Base-by-base conservation (phyloP, 2,113 vertebrate genomes). In the Hylia prasina region DNA sequence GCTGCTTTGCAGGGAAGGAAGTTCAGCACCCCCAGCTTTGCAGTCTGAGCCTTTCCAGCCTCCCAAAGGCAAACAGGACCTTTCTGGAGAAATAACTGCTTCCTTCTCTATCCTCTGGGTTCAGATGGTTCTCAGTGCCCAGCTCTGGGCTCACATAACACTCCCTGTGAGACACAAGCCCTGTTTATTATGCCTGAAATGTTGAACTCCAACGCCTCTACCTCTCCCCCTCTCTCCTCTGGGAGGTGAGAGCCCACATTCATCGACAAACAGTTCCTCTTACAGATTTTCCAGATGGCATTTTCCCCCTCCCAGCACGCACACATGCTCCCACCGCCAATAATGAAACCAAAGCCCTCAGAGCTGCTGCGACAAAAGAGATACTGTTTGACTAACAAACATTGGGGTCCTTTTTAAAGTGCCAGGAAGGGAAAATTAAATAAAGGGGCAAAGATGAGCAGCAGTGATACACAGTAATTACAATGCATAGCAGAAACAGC, bases 211-310 rank as follows among this genome's bases (percentile, higher is more conserved):
- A 87, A 51, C 0, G 2, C 44, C 64, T n/a, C 80, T 51, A 21
- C 73, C 3, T 15, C 73, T 78, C 39, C 51, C 58, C 3, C 18
- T 50, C 18, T 13, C 73, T 82, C 50, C 86, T 83, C 6, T 2
- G 0, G 18, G 93, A 97, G 93, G 88, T 92, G 72, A 96, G 95
- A 94, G 89, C 82, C 84, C 64, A 91, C 85, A 91, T 96, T 96
- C 92, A 95, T 76, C 4, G 9, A 87, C 90, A 92, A 96, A 94
- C 79, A 81, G 88, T 31, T 88, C 61, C 81, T 96, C 54, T 93
- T 31, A 87, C 57, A 90, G 79, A 82, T 90, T 81, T 89, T 93
- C 61, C 87, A 94, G 90, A 64, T 69, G 86, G 95, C 70, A 77
- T 92, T 92, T 93, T 50, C 82, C 68, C 71, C 71, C 71, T 91